phyloP scores from a whole-genome alignment of 92 coral and sea anemone species.

The Montipora capitata region DNA sequence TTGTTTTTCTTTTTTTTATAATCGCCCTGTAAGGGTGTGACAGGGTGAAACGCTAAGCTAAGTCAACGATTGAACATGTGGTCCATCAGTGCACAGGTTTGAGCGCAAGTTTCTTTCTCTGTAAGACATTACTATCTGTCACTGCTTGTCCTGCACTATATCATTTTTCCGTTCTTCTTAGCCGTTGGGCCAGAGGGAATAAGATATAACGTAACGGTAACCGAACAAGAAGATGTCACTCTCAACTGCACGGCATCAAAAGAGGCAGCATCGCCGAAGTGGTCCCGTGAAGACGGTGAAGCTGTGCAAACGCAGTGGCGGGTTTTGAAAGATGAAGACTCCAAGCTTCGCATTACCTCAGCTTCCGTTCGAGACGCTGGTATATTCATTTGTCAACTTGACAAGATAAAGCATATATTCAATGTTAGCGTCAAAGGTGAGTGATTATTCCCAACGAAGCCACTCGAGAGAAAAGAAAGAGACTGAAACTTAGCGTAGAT shows the following conservation, averaged over 20 bases:
- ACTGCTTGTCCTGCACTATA: background rate
- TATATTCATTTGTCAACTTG: background rate
- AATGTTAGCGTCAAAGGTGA: slow-evolving; percentile 7
- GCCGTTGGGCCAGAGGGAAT: background rate
- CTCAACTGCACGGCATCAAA: background rate
- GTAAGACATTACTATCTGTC: no score
- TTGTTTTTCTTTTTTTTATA: no score
- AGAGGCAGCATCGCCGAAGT: background rate
- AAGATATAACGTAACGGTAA: background rate
- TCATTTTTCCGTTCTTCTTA: no score
- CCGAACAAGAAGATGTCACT: background rate
- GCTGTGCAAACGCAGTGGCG: background rate
- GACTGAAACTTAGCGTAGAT: no score
- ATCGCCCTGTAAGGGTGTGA: no score
- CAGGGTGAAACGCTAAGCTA: no score
- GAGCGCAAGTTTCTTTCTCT: no score
- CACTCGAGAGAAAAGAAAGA: no score
- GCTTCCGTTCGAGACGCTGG: slow-evolving; percentile 32
- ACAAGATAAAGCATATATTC: background rate
- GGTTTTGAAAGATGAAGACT: background rate
- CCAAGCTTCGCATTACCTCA: background rate
- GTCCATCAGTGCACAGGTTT: no score
- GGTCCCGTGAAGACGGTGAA: slow-evolving; percentile 21
- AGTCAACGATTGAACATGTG: no score
- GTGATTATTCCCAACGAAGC: background rate